Percentiles rank a stretch among this genome's conserved stretches.
These are phyloP conservation scores for Esperia sulphurella DNA, from an alignment of 2,888 invertebrate species.

Conservation along the genomic window DNA sequence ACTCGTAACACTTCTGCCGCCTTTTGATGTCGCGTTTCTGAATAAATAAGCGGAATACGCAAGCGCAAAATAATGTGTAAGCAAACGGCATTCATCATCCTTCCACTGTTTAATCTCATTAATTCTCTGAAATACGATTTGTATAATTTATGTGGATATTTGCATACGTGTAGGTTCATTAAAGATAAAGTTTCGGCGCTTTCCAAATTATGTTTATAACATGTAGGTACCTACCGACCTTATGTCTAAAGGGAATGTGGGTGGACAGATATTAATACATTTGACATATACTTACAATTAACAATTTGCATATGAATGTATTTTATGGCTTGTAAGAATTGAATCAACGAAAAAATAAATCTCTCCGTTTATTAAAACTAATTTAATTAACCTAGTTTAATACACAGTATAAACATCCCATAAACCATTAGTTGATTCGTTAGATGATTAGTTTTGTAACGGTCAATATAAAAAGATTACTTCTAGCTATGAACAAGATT, in stretches of 20 bases:
- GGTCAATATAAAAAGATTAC: too few relatives aligned
- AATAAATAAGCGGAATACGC: constrained; percentile 4
- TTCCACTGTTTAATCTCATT: constrained; percentile 26
- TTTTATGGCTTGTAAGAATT: not conserved
- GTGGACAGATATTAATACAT: constrained; percentile 3
- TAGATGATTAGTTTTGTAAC: too few relatives aligned
- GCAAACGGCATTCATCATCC: constrained; percentile 24
- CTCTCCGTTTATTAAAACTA: too few relatives aligned
- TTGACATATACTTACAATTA: not conserved
- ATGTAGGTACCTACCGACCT: not conserved
- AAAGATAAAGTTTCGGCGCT: constrained; percentile 8
- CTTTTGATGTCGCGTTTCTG: constrained; percentile 10
- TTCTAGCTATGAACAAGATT: not conserved
- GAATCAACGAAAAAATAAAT: not conserved
- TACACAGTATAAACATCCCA: too few relatives aligned
- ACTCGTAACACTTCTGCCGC: too few relatives aligned
- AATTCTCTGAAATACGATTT: constrained; percentile 29
- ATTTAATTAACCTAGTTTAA: too few relatives aligned
- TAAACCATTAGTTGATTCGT: too few relatives aligned
- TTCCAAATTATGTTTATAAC: constrained; percentile 3
- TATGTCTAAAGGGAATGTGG: constrained; percentile 1
- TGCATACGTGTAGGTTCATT: constrained; percentile 12
- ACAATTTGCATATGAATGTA: constrained; percentile 3
- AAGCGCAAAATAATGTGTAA: constrained; percentile 18
- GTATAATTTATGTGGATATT: constrained; percentile 22